Percentiles rank a stretch among this genome's conserved stretches.
Conservation (phyloP, 2,888 invertebrate genomes). For the Drosophila anomelani region DNA sequence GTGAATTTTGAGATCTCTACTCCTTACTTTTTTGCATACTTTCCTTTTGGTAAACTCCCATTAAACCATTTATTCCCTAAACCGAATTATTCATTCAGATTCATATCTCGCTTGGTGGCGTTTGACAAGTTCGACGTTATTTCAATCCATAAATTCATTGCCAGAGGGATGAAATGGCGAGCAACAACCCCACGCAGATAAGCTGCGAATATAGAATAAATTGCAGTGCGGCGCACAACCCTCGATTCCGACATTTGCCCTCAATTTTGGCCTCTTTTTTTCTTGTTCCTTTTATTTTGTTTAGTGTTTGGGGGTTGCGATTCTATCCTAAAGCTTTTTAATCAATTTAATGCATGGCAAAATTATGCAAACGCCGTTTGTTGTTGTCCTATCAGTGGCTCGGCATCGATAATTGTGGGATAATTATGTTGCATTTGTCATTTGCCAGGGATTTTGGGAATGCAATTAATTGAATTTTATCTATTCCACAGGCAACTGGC, state of each 20-base stretch:
- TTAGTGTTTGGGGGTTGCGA: slow-evolving; percentile 70
- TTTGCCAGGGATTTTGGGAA: slow-evolving; percentile 27
- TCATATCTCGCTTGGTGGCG: neutral
- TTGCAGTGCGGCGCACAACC: slow-evolving; percentile 43
- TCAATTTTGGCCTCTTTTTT: slow-evolving; percentile 8
- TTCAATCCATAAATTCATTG: slow-evolving; percentile 26
- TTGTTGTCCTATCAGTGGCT: slow-evolving; percentile 26
- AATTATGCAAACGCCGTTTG: slow-evolving; percentile 53
- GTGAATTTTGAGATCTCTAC: neutral
- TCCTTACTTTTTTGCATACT: neutral
- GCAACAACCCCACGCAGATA: slow-evolving; percentile 36
- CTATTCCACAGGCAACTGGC: slow-evolving; percentile 86
- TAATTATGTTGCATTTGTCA: slow-evolving; percentile 58
- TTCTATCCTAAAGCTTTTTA: slow-evolving; percentile 70
- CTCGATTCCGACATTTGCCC: slow-evolving; percentile 41
- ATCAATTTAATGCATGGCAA: slow-evolving; percentile 76
- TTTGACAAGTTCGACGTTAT: slow-evolving; percentile 13
- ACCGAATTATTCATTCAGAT: slow-evolving; percentile 6
- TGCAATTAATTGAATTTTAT: slow-evolving; percentile 10
- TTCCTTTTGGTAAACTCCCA: neutral
- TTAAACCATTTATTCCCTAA: neutral
- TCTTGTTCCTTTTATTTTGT: neutral
- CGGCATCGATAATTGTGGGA: slow-evolving; percentile 68
- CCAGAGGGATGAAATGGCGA: slow-evolving; percentile 42
- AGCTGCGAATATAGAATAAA: slow-evolving; percentile 42